These are phyloP conservation scores for Agriotes lineatus DNA, from an alignment of 2,888 invertebrate species.

Conservation along the genomic window DNA sequence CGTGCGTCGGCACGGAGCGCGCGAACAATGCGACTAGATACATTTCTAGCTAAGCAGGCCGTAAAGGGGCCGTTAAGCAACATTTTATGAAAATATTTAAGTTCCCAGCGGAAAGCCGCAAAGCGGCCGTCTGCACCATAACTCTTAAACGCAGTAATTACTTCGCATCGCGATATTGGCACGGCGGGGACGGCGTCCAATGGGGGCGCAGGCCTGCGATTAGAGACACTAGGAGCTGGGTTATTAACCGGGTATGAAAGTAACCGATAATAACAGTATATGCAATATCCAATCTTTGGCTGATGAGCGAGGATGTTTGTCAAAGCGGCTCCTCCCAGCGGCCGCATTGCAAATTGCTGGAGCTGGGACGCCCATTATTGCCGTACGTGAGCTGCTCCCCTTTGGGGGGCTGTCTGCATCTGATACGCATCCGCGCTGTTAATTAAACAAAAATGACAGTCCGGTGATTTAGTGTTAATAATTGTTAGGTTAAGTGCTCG, in stretches of 20 bases:
- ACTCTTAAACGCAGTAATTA: constrained; percentile 43
- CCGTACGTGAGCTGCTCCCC: constrained; percentile 58
- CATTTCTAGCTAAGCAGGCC: constrained; percentile 21
- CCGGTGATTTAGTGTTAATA: constrained; percentile 62
- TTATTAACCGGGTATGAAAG: constrained; percentile 55
- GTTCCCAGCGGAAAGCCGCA: constrained; percentile 25
- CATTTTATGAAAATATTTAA: constrained; percentile 29
- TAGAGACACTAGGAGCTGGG: constrained; percentile 49
- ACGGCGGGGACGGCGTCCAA: constrained; percentile 31
- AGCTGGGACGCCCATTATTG: constrained; percentile 59
- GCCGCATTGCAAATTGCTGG: constrained; percentile 56
- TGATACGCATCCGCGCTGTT: constrained; percentile 58
- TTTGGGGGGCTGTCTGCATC: constrained; percentile 59
- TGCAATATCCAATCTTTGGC: constrained; percentile 59
- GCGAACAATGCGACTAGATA: constrained; percentile 26
- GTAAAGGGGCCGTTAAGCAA: constrained; percentile 27
- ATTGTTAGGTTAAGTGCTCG: constrained; percentile 58
- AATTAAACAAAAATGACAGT: constrained; percentile 64
- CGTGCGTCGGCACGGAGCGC: not conserved
- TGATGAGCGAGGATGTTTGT: constrained; percentile 60
- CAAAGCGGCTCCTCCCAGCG: constrained; percentile 53
- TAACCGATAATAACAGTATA: constrained; percentile 59
- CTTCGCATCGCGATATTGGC: constrained; percentile 20
- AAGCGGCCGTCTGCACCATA: constrained; percentile 30
- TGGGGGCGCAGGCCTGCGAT: constrained; percentile 38